Evolutionary conservation across 2,888 invertebrate species (phyloP).

Genomic region (Parasteatoda lunata): DNA sequence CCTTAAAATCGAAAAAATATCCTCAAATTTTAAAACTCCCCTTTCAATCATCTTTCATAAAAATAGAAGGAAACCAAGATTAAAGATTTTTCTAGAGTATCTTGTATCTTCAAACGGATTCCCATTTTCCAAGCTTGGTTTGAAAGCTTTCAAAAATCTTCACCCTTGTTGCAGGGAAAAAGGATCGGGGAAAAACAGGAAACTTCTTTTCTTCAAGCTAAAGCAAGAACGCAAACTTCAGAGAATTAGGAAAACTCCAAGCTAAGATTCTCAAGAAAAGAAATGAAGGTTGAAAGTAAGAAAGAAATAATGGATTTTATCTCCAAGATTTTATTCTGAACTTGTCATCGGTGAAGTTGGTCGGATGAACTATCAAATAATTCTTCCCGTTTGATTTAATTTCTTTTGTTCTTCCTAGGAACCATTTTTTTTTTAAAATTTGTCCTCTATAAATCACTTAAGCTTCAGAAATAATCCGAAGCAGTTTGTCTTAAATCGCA

Average conservation of each 20-base stretch:
- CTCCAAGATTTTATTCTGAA: constrained; percentile 10
- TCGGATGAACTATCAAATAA: too few relatives aligned
- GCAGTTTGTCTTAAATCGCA: too few relatives aligned
- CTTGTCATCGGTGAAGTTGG: constrained; percentile 8
- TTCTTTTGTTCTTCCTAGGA: background rate
- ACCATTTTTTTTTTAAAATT: background rate
- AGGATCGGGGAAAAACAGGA: constrained; percentile 2
- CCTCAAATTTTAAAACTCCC: background rate
- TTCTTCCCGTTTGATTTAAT: too few relatives aligned
- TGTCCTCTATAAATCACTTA: background rate
- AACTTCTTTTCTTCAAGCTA: background rate
- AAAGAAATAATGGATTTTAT: constrained; percentile 12
- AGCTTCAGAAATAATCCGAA: too few relatives aligned
- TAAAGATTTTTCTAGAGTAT: constrained; percentile 6
- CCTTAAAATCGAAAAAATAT: background rate
- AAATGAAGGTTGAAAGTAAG: constrained; percentile 6
- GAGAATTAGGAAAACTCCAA: constrained; percentile 22
- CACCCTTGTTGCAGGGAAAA: background rate
- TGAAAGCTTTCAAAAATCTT: constrained; percentile 18
- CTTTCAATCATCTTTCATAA: background rate
- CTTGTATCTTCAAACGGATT: constrained; percentile 10
- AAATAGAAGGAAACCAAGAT: constrained; percentile 10
- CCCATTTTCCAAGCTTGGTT: constrained; percentile 22
- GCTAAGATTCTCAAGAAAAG: constrained; percentile 2
- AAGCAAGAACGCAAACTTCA: constrained; percentile 23